A percentile compares a stretch with the other conserved stretches of the same genome.
Evolutionary conservation across 1,140 invertebrate genomes (phyloP).

Genomic region (Nixonia krombeini): DNA sequence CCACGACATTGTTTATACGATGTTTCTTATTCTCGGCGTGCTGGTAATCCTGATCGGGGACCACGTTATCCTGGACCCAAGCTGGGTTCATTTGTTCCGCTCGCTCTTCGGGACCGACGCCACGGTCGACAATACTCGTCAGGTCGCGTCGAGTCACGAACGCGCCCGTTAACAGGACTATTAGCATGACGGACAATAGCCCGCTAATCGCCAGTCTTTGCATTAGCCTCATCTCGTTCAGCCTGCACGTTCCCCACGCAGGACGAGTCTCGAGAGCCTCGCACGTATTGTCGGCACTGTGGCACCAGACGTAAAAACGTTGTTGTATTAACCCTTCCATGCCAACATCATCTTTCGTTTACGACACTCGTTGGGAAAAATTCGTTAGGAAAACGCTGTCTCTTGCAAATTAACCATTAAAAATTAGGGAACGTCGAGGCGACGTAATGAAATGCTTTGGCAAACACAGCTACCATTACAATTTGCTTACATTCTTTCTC

Average conservation of each 20-base stretch:
- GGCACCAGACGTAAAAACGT: too few relatives aligned
- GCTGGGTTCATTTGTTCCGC: constrained; percentile 59
- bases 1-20: too few relatives aligned
- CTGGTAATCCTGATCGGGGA: constrained; percentile 47
- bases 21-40: constrained; percentile 66
- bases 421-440: too few relatives aligned
- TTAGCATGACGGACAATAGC: constrained; percentile 65
- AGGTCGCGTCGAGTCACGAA: constrained; percentile 63
- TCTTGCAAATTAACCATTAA: too few relatives aligned
- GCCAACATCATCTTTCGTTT: too few relatives aligned
- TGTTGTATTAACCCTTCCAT: too few relatives aligned
- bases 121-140: constrained; percentile 59
- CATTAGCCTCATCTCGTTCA: constrained; percentile 66
- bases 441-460: too few relatives aligned
- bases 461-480: too few relatives aligned
- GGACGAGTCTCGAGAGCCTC: constrained; percentile 43
- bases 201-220: constrained; percentile 67
- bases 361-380: too few relatives aligned
- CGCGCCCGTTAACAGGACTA: constrained; percentile 62
- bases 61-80: constrained; percentile 61
- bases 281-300: constrained; percentile 56
- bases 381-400: too few relatives aligned
- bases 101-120: constrained; percentile 57
- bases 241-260: constrained; percentile 50
- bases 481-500: too few relatives aligned